Base-by-base conservation (phyloP, 2,888 invertebrate species). In the Xiphydria camelus region DNA sequence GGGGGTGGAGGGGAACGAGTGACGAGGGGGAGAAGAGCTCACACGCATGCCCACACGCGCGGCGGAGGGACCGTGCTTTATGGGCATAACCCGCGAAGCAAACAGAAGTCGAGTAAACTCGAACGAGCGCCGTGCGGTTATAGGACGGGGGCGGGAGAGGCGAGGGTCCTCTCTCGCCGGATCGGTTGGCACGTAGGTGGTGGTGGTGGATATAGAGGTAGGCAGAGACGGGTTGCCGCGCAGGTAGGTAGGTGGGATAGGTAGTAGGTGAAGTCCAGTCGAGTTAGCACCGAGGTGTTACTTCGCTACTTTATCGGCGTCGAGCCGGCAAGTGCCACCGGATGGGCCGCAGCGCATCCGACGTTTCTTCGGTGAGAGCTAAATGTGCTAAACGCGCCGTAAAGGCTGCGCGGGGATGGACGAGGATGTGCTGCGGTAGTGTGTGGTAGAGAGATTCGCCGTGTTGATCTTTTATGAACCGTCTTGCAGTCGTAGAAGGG, bases 271-370 rank as follows among this genome's bases (percentile, higher is more conserved):
- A 59, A 63, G 63, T 61, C 52, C 45, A n/a, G 37, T 46, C 59
- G 56, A 66, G 57, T 64, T 64, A 64, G 66, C 64, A 53, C 55
- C 55, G 51, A 61, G 59, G 62, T 64, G 64, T 59, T 64, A 64
- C 49, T 40, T 62, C 19, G 53, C 45, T 43, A 54, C 49, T 51
- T n/a, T 21, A 40, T 40, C n/a, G n/a, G n/a, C n/a, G n/a, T n/a
- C n/a, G n/a, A n/a, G n/a, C n/a, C n/a, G n/a, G n/a, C n/a, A n/a
- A n/a, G n/a, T n/a, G n/a, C n/a, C n/a, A n/a, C n/a, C 6, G 23
- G 23, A 23, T n/a, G 23, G n/a, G 23, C 23, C n/a, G n/a, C 23
- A 7, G 6, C 23, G 23, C 7, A n/a, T 6, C 23, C n/a, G 7
- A n/a, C 42, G 26, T 36, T 36, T n/a, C 18, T 17, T 36, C 23